A percentile compares a stretch with the other conserved stretches of the same genome.
These are phyloP conservation scores for Plagodis pulveraria DNA, from an alignment of 2,888 invertebrate genomes.

Conservation along the genomic window DNA sequence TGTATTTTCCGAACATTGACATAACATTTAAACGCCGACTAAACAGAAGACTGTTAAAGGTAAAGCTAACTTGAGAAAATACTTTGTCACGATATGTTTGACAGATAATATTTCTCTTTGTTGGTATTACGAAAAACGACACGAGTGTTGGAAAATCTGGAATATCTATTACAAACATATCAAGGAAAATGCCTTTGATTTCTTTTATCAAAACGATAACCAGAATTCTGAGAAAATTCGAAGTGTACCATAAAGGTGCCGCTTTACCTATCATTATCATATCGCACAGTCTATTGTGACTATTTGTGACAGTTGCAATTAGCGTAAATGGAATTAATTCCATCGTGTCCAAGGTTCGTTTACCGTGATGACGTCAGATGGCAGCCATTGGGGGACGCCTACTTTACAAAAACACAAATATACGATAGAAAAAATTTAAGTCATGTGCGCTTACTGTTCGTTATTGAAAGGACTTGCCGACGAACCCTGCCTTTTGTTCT, in stretches of 20 bases:
- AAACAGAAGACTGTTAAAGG: too few relatives aligned
- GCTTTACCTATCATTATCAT: too few relatives aligned
- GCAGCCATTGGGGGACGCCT: slow-evolving; percentile 42
- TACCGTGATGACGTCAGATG: slow-evolving; percentile 50
- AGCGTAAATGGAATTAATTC: slow-evolving; percentile 58
- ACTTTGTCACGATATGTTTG: too few relatives aligned
- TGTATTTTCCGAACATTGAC: too few relatives aligned
- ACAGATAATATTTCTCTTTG: not conserved
- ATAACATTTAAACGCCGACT: too few relatives aligned
- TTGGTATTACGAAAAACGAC: not conserved
- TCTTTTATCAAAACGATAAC: not conserved
- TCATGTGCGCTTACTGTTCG: slow-evolving; percentile 49
- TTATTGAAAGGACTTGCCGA: slow-evolving; percentile 51
- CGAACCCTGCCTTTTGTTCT: slow-evolving; percentile 54
- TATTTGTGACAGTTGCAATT: slow-evolving; percentile 51
- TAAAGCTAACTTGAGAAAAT: too few relatives aligned
- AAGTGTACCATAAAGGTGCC: too few relatives aligned
- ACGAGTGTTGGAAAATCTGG: not conserved
- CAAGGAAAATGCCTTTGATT: slow-evolving; percentile 8
- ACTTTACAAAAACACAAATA: too few relatives aligned
- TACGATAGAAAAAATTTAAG: too few relatives aligned
- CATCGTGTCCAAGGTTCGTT: slow-evolving; percentile 43
- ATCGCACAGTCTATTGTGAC: too few relatives aligned
- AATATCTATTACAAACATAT: slow-evolving; percentile 13
- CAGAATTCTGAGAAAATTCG: too few relatives aligned